phyloP scores from a whole-genome alignment of 1,140 invertebrate genomes.

The Epicauta chinensis region DNA sequence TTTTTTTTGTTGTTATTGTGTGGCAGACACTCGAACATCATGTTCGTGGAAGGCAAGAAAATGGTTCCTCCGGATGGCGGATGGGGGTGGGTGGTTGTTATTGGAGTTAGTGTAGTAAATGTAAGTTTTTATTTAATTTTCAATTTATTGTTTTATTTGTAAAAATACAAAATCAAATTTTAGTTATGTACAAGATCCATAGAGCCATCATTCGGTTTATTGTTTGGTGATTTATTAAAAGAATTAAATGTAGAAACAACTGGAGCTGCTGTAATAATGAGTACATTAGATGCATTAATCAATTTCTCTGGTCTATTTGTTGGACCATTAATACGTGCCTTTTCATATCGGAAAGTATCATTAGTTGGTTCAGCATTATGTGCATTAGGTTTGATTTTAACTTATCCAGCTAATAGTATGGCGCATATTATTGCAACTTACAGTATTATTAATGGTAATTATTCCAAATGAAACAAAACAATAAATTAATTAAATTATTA shows the following conservation, averaged over 20 bases:
- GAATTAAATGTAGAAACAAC: slow-evolving; percentile 62
- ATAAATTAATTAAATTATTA: too few species aligned
- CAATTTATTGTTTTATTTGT: not conserved
- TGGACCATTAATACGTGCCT: slow-evolving; percentile 63
- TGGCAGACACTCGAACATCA: slow-evolving; percentile 27
- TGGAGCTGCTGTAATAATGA: slow-evolving; percentile 64
- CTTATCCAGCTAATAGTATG: slow-evolving; percentile 62
- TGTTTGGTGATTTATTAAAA: slow-evolving; percentile 63
- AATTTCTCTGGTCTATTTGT: slow-evolving; percentile 72
- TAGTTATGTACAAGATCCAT: slow-evolving; percentile 68
- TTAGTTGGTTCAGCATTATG: slow-evolving; percentile 58
- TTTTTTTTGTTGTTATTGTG: slow-evolving; percentile 10
- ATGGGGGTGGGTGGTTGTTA: slow-evolving; percentile 75
- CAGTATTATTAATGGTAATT: slow-evolving; percentile 64
- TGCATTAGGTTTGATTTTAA: slow-evolving; percentile 57
- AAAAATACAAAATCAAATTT: slow-evolving; percentile 34
- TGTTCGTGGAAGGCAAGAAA: slow-evolving; percentile 42
- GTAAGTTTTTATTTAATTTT: slow-evolving; percentile 47
- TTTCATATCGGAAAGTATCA: slow-evolving; percentile 66
- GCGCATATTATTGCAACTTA: slow-evolving; percentile 65
- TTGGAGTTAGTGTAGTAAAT: slow-evolving; percentile 72
- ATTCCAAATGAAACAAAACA: too few species aligned
- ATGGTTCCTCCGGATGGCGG: slow-evolving; percentile 66
- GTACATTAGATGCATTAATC: slow-evolving; percentile 63
- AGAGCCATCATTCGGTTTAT: slow-evolving; percentile 69